A percentile compares a stretch with the other conserved stretches of the same genome.
phyloP scores from a whole-genome alignment of 2,797 vertebrate species.

The Sebastolobus altivelis region DNA sequence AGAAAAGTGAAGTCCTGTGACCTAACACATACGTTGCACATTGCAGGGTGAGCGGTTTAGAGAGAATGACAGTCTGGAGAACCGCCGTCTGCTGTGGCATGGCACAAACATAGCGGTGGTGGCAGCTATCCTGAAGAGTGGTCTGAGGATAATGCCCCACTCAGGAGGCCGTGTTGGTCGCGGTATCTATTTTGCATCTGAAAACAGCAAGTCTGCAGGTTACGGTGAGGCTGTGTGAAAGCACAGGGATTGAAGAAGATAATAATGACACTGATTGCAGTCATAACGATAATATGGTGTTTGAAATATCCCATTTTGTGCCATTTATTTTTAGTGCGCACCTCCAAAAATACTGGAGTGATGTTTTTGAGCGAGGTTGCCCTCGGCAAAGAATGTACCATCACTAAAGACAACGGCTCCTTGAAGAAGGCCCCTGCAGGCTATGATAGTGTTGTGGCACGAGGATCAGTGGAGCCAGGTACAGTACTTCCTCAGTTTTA shows the following conservation, averaged over 20 bases:
- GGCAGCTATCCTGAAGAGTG: conserved; percentile 92
- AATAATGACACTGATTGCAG: neutral
- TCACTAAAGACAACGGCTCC: conserved; percentile 73
- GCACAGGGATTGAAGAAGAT: neutral
- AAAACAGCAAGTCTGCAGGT: conserved; percentile 90
- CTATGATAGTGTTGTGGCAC: conserved; percentile 89
- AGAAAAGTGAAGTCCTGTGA: neutral
- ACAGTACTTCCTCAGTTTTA: neutral
- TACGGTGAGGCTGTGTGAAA: conserved; percentile 86
- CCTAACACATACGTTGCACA: neutral
- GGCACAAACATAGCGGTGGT: conserved; percentile 93
- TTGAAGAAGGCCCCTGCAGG: conserved; percentile 83
- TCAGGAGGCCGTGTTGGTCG: conserved; percentile 90
- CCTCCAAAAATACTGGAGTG: conserved; percentile 83
- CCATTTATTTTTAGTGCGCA: conserved; percentile 77
- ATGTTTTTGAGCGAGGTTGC: conserved; percentile 95
- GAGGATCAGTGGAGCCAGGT: conserved; percentile 89
- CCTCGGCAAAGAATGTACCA: conserved; percentile 87
- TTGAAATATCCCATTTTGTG: neutral
- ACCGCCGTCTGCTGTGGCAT: conserved; percentile 93
- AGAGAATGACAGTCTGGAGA: conserved; percentile 83
- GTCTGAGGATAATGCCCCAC: conserved; percentile 95
- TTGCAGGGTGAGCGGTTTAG: conserved; percentile 86
- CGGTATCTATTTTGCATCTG: conserved; percentile 95
- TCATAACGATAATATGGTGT: neutral